phyloP scores from a whole-genome alignment of 2,797 vertebrate genomes.

The Manis pentadactyla region DNA sequence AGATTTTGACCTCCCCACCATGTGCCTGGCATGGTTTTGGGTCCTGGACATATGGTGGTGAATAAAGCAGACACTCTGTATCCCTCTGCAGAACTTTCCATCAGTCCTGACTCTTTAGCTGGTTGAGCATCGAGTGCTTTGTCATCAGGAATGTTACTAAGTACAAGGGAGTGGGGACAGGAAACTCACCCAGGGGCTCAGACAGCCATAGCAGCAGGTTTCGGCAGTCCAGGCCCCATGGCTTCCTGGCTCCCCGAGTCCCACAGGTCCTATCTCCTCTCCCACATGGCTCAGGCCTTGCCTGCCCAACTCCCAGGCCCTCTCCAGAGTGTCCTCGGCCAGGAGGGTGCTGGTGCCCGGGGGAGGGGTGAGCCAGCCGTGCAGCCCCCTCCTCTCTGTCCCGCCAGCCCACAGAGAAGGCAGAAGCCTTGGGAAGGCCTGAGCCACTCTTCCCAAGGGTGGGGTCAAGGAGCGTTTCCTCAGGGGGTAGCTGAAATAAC shows the following conservation, averaged over 20 bases:
- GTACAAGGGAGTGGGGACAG: not conserved
- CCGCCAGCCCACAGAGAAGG: not conserved
- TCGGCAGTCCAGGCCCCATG: not conserved
- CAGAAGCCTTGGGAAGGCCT: not conserved
- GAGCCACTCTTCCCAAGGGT: conserved; percentile 53
- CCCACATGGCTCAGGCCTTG: not conserved
- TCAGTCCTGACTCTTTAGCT: not conserved
- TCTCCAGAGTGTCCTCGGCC: not conserved
- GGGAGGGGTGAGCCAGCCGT: not conserved
- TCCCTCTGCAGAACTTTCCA: not conserved
- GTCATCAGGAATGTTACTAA: conserved; percentile 40
- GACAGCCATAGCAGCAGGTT: not conserved
- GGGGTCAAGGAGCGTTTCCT: conserved; percentile 65
- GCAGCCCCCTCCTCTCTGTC: not conserved
- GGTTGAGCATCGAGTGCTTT: not conserved
- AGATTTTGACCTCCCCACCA: not conserved
- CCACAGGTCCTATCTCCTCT: not conserved
- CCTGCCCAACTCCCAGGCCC: not conserved
- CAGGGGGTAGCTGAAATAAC: conserved; percentile 70
- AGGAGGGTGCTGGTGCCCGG: not conserved
- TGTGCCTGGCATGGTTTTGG: not conserved
- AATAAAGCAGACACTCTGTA: not conserved
- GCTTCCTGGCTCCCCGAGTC: not conserved
- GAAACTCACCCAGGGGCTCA: not conserved
- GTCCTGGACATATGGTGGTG: not conserved